Percentiles rank a stretch among this genome's conserved stretches.
These are phyloP conservation scores for Aleadryas rufinucha DNA, from an alignment of 2,113 vertebrate species.

Conservation along the genomic window DNA sequence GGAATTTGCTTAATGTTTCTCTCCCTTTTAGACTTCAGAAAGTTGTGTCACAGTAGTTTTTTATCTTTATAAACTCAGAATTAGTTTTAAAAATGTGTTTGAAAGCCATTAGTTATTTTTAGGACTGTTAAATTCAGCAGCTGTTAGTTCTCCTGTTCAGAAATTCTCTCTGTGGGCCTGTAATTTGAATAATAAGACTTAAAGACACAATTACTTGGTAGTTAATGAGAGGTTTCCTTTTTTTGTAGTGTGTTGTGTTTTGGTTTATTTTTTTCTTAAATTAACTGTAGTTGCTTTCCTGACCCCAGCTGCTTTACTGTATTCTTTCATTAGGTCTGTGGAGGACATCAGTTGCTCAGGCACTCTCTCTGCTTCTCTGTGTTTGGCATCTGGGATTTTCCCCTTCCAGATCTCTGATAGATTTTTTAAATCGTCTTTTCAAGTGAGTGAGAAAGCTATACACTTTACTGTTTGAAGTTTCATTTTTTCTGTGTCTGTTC, in stretches of 20 bases:
- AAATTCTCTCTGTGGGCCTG: not conserved
- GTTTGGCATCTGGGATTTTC: not conserved
- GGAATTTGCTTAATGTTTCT: not conserved
- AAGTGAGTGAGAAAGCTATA: constrained; percentile 46
- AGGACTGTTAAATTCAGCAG: not conserved
- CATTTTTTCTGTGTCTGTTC: not conserved
- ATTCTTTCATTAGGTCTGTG: constrained; percentile 30
- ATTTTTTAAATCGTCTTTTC: constrained; percentile 34
- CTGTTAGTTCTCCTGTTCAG: not conserved
- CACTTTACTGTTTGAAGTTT: not conserved
- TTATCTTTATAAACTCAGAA: not conserved
- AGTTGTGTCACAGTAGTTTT: not conserved
- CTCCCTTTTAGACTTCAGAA: not conserved
- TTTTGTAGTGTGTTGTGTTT: not conserved
- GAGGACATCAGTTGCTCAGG: not conserved
- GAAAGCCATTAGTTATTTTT: not conserved
- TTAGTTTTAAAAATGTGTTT: not conserved
- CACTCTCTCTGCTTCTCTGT: not conserved
- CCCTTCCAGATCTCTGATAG: constrained; percentile 5
- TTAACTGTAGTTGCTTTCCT: not conserved
- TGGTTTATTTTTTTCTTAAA: not conserved
- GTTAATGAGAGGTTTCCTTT: not conserved
- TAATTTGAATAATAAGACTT: not conserved
- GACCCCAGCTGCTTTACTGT: not conserved
- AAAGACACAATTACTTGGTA: not conserved